Base-by-base conservation (phyloP, 2,888 invertebrate genomes). In the Tenthredo distinguenda region DNA sequence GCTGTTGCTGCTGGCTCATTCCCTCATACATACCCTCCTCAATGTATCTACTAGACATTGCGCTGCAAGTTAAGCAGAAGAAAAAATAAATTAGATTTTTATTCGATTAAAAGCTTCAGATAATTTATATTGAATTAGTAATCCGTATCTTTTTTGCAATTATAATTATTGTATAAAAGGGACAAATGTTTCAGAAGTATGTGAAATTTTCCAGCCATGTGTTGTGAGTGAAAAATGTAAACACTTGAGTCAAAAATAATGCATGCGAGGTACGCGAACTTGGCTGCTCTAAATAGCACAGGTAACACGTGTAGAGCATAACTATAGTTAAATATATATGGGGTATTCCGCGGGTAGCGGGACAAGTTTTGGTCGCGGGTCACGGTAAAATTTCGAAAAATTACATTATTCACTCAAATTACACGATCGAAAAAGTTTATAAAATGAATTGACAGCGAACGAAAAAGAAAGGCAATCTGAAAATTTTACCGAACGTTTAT, bases 11-110 rank as follows among this genome's bases (percentile, higher is more conserved):
- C 55, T 90, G 91, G 84, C 90, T 90, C 65, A 89, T 89, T 90
- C 93, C 93, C 86, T 92, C 93, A 77, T 93, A 89, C 86, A 88
- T 88, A n/a, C 90, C 89, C 26, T 90, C 92, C 50, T 93, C 93
- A 88, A 92, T 89, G 86, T 89, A 91, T 88, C 92, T 93, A 88
- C 90, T 91, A 47, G 91, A 91, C 92, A 92, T 91, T 88, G 93
- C 93, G 88, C 93, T 93, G 89, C 3, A 90, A 90, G 12, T 1
- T 1, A 91, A 90, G 7, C 0, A 84, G 34, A 74, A 34, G 55
- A 65, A 40, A 12, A 21, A 76, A 15, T 2, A 21, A 47, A 31
- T 55, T 55, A 58, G 50, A 79, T 34, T 79, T 79, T 9, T n/a
- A 26, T 79, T 76, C 0, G 47, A 21, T 9, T 10, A 76, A 76